phyloP scores from a whole-genome alignment of 2,113 vertebrate genomes.

The Hemiprocne comata region DNA sequence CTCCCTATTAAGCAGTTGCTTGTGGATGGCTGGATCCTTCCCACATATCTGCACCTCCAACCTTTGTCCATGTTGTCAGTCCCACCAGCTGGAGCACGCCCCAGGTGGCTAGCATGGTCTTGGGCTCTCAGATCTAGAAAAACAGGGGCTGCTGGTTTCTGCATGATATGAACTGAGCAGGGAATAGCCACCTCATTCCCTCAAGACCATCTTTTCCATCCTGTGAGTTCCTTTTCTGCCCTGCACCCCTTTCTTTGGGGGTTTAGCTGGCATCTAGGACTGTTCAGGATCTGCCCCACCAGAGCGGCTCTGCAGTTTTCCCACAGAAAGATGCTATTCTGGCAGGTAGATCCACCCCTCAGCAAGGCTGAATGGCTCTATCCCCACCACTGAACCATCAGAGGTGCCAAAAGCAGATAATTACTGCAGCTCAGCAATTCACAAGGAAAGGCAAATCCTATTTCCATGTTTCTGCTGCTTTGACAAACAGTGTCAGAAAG shows the following conservation, averaged over 20 bases:
- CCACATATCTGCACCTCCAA: rapidly evolving
- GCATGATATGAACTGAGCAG: not conserved
- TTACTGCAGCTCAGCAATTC: constrained; percentile 26
- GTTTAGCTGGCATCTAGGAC: not conserved
- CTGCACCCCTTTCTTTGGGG: not conserved
- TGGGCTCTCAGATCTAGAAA: not conserved
- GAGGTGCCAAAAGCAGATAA: constrained; percentile 48
- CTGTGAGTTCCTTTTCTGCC: not conserved
- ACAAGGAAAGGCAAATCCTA: constrained; percentile 56
- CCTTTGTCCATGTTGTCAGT: not conserved
- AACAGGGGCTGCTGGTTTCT: not conserved
- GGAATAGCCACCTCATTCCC: not conserved
- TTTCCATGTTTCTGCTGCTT: constrained; percentile 58
- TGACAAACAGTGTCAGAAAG: constrained; percentile 63
- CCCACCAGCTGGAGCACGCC: not conserved
- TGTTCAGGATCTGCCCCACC: not conserved
- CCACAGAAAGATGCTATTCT: not conserved
- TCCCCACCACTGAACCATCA: constrained; percentile 26
- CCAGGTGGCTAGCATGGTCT: no score
- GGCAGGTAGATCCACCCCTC: not conserved
- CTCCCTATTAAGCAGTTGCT: not conserved
- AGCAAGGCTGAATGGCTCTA: not conserved
- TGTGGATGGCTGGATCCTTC: not conserved
- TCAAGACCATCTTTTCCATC: not conserved
- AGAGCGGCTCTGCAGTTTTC: not conserved